Percentiles rank a stretch among this genome's conserved stretches.
Conservation (phyloP, 1,140 invertebrate species). For the Pseudobourletiella spinata region DNA sequence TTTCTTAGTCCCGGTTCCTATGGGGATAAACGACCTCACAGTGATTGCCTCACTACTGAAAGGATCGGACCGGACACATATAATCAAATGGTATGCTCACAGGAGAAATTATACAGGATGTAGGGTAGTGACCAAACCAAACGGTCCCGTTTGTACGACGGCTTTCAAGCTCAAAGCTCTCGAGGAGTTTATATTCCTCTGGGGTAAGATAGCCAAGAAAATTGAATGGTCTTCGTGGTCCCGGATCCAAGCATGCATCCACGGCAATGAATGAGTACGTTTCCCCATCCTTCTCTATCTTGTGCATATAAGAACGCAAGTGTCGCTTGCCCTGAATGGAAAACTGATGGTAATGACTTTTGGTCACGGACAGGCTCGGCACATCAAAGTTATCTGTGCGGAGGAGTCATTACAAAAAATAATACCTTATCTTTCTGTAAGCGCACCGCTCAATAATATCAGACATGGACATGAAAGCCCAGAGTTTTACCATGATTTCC, state of each 20-base stretch:
- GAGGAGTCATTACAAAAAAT: too few species aligned
- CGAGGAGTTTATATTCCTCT: constrained; percentile 49
- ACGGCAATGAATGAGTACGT: constrained; percentile 71
- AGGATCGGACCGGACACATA: too few species aligned
- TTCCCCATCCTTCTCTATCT: constrained; percentile 47
- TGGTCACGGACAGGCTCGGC: constrained; percentile 52
- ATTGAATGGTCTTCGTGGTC: constrained; percentile 80
- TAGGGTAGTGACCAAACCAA: constrained; percentile 91
- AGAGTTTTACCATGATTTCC: constrained; percentile 93
- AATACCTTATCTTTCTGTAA: too few species aligned
- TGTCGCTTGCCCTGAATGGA: constrained; percentile 65
- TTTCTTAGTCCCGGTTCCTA: constrained; percentile 45
- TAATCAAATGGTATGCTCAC: constrained; percentile 20
- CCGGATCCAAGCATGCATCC: constrained; percentile 75
- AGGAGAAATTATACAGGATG: constrained; percentile 68
- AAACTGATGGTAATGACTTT: constrained; percentile 71
- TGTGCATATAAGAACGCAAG: constrained; percentile 66
- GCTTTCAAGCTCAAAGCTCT: constrained; percentile 46
- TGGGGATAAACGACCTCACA: background rate
- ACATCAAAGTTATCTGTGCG: constrained; percentile 86
- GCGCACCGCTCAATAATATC: too few species aligned
- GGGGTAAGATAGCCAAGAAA: constrained; percentile 70
- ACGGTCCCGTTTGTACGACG: constrained; percentile 52
- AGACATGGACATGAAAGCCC: too few species aligned
- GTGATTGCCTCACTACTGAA: too few species aligned